Conservation (phyloP, 1,140 invertebrate species). For the Tetraneura akinire region DNA sequence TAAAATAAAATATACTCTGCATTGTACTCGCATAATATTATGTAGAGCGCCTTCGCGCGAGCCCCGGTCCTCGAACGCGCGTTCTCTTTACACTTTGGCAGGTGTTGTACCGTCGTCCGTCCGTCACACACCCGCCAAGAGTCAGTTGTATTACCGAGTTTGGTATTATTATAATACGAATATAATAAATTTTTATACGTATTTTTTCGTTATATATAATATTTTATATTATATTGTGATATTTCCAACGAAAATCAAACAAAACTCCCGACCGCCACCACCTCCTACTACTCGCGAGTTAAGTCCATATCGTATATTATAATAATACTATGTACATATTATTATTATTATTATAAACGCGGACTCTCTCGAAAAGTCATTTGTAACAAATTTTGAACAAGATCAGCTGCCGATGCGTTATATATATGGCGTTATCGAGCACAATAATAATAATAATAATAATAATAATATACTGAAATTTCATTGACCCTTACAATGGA, state of each 20-base stretch:
- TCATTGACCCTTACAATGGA: slow-evolving; percentile 27
- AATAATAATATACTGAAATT: slow-evolving; percentile 4
- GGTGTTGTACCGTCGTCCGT: slow-evolving; percentile 19
- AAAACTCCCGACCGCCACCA: neutral
- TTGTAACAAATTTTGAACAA: slow-evolving; percentile 47
- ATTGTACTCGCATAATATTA: neutral
- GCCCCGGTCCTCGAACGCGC: slow-evolving; percentile 3
- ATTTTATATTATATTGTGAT: neutral
- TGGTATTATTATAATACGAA: too few species aligned
- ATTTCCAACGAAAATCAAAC: neutral
- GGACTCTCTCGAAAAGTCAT: slow-evolving; percentile 41
- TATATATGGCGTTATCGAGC: too few species aligned
- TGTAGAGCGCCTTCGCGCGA: slow-evolving; percentile 16
- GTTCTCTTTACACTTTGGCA: slow-evolving; percentile 2
- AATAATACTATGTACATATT: too few species aligned
- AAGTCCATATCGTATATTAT: too few species aligned
- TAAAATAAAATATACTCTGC: neutral
- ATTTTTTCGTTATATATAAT: neutral
- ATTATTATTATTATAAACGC: too few species aligned
- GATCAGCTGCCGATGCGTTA: slow-evolving; percentile 46
- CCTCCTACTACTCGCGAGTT: too few species aligned
- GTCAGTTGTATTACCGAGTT: neutral
- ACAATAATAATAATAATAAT: neutral
- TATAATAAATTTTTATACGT: too few species aligned
- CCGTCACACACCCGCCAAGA: slow-evolving; percentile 23